A percentile compares a stretch with the other conserved stretches of the same genome.
Conservation (phyloP, 2,888 invertebrate genomes). For the Nasonovia ribisnigri region DNA sequence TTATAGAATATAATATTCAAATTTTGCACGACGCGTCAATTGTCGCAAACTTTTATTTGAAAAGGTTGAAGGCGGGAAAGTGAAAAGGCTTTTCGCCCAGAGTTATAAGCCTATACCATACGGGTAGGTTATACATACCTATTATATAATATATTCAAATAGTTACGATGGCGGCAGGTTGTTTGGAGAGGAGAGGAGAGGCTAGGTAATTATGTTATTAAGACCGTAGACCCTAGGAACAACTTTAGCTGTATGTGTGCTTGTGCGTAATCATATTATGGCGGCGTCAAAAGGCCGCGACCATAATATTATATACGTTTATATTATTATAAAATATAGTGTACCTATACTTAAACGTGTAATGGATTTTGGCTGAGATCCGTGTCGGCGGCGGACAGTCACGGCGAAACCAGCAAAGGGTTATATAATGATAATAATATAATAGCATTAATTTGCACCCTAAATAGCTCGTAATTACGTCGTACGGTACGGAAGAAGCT, state of each 20-base stretch:
- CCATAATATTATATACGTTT: background rate
- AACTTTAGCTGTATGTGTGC: background rate
- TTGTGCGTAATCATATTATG: background rate
- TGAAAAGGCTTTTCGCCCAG: background rate
- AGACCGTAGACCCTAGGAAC: background rate
- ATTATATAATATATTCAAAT: slow-evolving; percentile 17
- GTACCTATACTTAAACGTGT: background rate
- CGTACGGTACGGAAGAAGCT: background rate
- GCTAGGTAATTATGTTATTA: slow-evolving; percentile 18
- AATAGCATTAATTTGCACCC: slow-evolving; percentile 23
- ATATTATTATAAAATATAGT: background rate
- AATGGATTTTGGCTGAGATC: background rate
- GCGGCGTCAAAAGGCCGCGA: background rate
- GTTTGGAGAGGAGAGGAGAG: background rate
- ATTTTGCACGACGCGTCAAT: background rate
- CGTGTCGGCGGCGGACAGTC: background rate
- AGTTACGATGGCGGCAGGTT: background rate
- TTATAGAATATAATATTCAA: background rate
- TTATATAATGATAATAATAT: background rate
- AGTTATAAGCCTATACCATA: background rate
- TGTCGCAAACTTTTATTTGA: background rate
- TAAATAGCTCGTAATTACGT: slow-evolving; percentile 10
- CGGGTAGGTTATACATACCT: background rate
- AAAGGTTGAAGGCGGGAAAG: background rate
- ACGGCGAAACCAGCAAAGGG: background rate